Evolutionary conservation across 2,888 invertebrate genomes (phyloP), one percentile per base, ranked within the genome.

Genomic region (Cepaea hortensis): DNA sequence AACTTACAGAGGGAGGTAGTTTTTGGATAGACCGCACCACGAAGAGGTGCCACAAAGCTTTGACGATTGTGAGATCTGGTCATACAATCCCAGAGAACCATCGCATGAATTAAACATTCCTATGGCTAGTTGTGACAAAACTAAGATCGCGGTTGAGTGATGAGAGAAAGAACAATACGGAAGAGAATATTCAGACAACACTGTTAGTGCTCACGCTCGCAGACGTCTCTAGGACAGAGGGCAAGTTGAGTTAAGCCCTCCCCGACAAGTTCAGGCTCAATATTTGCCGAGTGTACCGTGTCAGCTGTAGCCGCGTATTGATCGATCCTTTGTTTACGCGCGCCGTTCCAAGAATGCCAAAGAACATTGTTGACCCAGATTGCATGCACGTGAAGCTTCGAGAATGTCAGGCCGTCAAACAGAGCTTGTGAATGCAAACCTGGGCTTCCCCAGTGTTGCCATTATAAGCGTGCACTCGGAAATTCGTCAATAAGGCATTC

Each of bases 241-340:
- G 15, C 73, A 23, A 61, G 61, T 18, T 23, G 55, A 23, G 6
- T 18, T n/a, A 61, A 77, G n/a, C n/a, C 61, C 9, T 3, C 9
- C 1, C n/a, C n/a, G 61, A 61, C n/a, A 23, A 23, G 77, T n/a
- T 4, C n/a, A 55, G n/a, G 77, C 6, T 48, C 61, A 77, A 77
- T 77, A 77, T 77, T 77, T 77, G 77, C n/a, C 23, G 55, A 23
- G 55, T 61, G n/a, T 61, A 61, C 55, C 3, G n/a, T 77, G 61
- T 61, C 61, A 61, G 61, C 77, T 61, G 77, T 77, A 77, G 77
- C n/a, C 61, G 61, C 55, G 55, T 77, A 77, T 77, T 23, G 77
- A 77, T 77, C 77, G 2, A 9, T 61, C 18, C 23, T 61, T 61
- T 77, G 77, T 77, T 77, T 77, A 23, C 23, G 23, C 6, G n/a